Conservation (phyloP, 2,113 vertebrate genomes). For the Tauraco erythrolophus region DNA sequence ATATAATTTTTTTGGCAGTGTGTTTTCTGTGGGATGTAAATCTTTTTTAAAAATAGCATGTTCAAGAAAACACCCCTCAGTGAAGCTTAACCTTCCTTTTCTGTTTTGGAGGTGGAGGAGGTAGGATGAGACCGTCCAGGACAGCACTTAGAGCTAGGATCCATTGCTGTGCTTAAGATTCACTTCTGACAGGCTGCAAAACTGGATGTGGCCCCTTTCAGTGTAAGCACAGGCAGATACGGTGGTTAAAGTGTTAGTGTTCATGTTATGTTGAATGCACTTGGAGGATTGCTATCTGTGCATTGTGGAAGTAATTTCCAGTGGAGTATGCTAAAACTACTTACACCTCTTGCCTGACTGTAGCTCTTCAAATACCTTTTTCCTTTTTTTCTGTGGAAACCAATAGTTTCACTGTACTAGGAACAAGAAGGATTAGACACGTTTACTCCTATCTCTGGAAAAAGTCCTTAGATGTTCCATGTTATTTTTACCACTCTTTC, state of each 20-base stretch:
- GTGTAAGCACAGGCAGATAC: neutral
- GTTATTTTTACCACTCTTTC: neutral
- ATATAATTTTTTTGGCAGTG: neutral
- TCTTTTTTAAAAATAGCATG: accelerated
- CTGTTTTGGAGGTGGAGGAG: neutral
- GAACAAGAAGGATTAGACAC: neutral
- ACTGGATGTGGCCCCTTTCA: neutral
- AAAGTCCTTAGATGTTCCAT: neutral
- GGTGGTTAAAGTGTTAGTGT: neutral
- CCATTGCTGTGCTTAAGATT: neutral
- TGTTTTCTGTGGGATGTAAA: neutral
- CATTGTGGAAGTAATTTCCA: neutral
- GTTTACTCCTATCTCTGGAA: neutral
- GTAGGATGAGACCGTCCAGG: accelerated
- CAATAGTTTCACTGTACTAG: neutral
- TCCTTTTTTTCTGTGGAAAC: neutral
- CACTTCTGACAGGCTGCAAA: neutral
- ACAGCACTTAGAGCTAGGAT: neutral
- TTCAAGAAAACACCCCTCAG: neutral
- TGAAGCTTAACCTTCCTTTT: neutral
- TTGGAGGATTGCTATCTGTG: neutral
- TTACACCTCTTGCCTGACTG: neutral
- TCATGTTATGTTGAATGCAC: neutral
- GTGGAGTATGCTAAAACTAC: neutral
- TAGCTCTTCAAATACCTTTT: neutral